These are phyloP conservation scores for Tupaia tana DNA, from an alignment of 2,113 vertebrate species.

Conservation along the genomic window DNA sequence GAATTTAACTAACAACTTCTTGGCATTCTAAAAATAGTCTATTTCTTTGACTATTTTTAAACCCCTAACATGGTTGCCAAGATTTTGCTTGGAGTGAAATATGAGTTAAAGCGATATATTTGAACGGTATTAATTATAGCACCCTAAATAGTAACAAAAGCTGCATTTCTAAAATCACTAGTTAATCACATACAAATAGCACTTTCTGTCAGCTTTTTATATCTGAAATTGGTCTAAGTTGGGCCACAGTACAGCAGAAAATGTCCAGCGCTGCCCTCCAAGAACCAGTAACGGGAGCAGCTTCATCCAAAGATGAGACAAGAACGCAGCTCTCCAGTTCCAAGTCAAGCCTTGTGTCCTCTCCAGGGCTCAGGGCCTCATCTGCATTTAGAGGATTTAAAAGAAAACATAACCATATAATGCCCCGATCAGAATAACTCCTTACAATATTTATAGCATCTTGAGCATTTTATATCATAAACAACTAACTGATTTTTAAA, in stretches of 20 bases:
- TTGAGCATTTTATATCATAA: neutral
- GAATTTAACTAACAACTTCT: slow-evolving; percentile 53
- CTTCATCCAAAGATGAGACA: neutral
- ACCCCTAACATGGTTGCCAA: slow-evolving; percentile 49
- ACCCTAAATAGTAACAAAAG: neutral
- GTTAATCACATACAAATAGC: slow-evolving; percentile 38
- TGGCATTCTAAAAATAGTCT: slow-evolving; percentile 62
- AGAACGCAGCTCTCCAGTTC: rapidly evolving
- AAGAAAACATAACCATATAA: neutral
- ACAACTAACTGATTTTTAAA: neutral
- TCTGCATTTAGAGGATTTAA: neutral
- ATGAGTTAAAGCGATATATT: slow-evolving; percentile 43
- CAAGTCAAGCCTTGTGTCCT: neutral
- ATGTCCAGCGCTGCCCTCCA: neutral
- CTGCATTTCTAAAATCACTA: slow-evolving; percentile 34
- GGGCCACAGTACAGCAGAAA: neutral
- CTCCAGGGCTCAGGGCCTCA: neutral
- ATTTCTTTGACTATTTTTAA: slow-evolving; percentile 67
- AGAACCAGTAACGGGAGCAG: neutral
- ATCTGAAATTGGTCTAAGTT: neutral
- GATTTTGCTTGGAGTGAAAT: slow-evolving; percentile 50
- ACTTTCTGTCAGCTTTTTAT: slow-evolving; percentile 48
- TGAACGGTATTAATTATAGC: slow-evolving; percentile 69
- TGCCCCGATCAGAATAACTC: neutral
- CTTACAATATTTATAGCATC: neutral